Conservation (phyloP, 1,140 invertebrate genomes). For the Melitaea cinxia region DNA sequence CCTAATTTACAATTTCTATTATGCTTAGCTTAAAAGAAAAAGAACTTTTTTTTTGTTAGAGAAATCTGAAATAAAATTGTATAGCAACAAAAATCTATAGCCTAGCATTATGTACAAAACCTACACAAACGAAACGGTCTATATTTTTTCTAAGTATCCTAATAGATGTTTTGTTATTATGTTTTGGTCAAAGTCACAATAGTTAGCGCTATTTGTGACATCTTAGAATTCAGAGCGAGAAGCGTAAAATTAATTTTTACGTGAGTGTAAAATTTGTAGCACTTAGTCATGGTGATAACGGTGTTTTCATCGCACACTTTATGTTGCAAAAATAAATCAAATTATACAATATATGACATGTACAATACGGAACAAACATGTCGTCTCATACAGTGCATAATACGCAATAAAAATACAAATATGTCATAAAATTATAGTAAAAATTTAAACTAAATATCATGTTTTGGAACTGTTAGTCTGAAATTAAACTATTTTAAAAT, state of each 20-base stretch:
- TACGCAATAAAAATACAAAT: too few species aligned
- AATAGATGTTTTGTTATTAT: constrained; percentile 49
- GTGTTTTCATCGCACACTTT: not conserved
- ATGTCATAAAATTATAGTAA: too few species aligned
- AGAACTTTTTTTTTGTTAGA: too few species aligned
- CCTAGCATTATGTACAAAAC: not conserved
- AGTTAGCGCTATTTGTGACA: constrained; percentile 22
- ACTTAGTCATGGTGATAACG: constrained; percentile 14
- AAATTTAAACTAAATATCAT: too few species aligned
- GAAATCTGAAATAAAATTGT: not conserved
- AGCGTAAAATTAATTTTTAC: constrained; percentile 39
- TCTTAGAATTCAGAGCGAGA: constrained; percentile 44
- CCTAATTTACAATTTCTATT: too few species aligned
- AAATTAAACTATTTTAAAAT: too few species aligned
- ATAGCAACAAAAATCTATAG: constrained; percentile 6
- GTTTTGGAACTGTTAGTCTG: too few species aligned
- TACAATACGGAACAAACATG: too few species aligned
- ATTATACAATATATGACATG: too few species aligned
- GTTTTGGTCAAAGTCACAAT: constrained; percentile 34
- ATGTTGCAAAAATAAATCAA: not conserved
- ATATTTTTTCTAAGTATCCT: constrained; percentile 46
- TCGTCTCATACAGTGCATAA: too few species aligned
- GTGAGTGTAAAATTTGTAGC: constrained; percentile 38
- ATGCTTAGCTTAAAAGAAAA: not conserved
- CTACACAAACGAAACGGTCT: constrained; percentile 41